Evolutionary conservation across 2,888 invertebrate genomes (phyloP), one percentile per base, ranked within the genome.

Genomic region (Synanthedon andrenaeformis): DNA sequence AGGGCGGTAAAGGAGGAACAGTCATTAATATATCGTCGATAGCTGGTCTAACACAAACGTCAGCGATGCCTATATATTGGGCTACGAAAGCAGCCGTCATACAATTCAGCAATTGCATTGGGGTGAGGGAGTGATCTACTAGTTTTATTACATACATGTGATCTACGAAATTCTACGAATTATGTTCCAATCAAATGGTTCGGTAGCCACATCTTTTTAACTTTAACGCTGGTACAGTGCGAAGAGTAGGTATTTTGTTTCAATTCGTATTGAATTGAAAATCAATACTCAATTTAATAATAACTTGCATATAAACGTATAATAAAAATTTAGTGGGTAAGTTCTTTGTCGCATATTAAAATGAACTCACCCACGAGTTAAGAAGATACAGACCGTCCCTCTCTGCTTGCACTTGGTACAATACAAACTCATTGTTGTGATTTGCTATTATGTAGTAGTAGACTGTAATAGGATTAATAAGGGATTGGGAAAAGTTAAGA

Each of bases 1-100:
- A 64, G 42, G 70, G 72, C 0, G 73, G 72, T 0, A 61, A 53
- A 54, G 75, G 75, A 1, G 73, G 75, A 0, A 59, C 71, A 1
- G 65, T 75, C 12, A 62, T 75, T 54, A 75, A 75, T 56, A 65
- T 74, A 10, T 63, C 72, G 0, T 75, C 74, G 0, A 57, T 71
- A 1, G 69, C 63, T 1, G 73, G 62, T 0, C 51, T 74, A 4
- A 55, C 52, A n/a, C 64, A 64, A 49, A 13, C 53, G 1, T 57
- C 59, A 0, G 0, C 57, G 0, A 6, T 69, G 3, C 70, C 74
- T 0, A 61, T 73, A 3, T 75, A 75, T 55, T 57, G 52, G 28
- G 67, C 60, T 0, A 66, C 73, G 0, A 75, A 75, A 55, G 66
- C 64, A 41, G 69, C 68, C 2, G 71, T 75, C 0, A 41, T 74